These are phyloP conservation scores for Diaphora mendica DNA, from an alignment of 2,888 invertebrate genomes.

Conservation along the genomic window DNA sequence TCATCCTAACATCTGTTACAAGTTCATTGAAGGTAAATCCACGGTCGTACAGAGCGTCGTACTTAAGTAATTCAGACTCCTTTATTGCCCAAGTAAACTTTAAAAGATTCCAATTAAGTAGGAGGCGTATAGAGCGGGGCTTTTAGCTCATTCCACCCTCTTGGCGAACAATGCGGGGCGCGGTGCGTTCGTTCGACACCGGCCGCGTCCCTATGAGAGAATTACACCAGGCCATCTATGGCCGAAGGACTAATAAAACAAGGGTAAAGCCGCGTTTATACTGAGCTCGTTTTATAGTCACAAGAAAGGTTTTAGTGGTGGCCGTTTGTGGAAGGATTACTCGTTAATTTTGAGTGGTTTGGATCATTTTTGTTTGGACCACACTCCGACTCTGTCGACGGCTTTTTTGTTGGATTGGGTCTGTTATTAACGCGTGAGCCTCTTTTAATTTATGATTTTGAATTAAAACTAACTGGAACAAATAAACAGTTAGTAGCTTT, in stretches of 20 bases:
- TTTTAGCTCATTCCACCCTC: constrained; percentile 67
- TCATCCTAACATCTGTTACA: constrained; percentile 58
- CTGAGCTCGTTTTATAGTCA: constrained; percentile 62
- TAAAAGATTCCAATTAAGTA: constrained; percentile 85
- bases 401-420: constrained; percentile 26
- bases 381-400: constrained; percentile 22
- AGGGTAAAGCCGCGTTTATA: constrained; percentile 67
- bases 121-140: constrained; percentile 57
- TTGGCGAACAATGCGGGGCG: constrained; percentile 70
- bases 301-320: constrained; percentile 59
- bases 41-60: constrained; percentile 40
- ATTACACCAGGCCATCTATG: constrained; percentile 68
- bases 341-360: constrained; percentile 55
- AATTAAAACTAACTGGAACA: background rate
- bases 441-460: constrained; percentile 9
- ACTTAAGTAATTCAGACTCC: constrained; percentile 66
- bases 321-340: constrained; percentile 54
- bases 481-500: background rate
- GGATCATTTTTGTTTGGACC: constrained; percentile 48
- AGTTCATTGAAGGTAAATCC: constrained; percentile 54
- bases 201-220: constrained; percentile 68
- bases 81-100: constrained; percentile 81
- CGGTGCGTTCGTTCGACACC: constrained; percentile 51
- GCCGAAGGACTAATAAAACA: constrained; percentile 64
- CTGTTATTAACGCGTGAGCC: constrained; percentile 11